These are phyloP conservation scores for Margarornis squamiger DNA, from an alignment of 2,797 vertebrate species.

Conservation along the genomic window DNA sequence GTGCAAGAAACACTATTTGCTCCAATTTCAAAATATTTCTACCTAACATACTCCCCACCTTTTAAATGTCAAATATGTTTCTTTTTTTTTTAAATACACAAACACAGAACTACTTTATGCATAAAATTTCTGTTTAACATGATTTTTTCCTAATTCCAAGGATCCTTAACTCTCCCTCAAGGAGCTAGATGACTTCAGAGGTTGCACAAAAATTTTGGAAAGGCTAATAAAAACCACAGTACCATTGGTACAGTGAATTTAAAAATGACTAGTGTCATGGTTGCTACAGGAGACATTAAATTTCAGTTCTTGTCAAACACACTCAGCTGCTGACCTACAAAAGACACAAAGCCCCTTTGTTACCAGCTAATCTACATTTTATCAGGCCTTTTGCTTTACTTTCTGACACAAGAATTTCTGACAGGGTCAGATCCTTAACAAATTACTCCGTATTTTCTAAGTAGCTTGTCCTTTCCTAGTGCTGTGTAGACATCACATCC, in stretches of 20 bases:
- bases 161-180: not conserved
- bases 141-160: not conserved
- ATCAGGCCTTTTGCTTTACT: slow-evolving; percentile 44
- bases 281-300: slow-evolving; percentile 59
- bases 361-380: slow-evolving; percentile 63
- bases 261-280: slow-evolving; percentile 18
- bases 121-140: not conserved
- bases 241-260: not conserved
- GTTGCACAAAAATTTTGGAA: not conserved
- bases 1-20: not conserved
- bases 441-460: not conserved
- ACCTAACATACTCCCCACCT: not conserved
- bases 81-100: not conserved
- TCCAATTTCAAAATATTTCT: not conserved
- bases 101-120: not conserved
- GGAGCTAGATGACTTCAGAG: not conserved
- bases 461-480: not conserved
- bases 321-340: slow-evolving; percentile 65
- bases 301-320: slow-evolving; percentile 65
- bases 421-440: not conserved
- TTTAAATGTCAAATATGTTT: not conserved
- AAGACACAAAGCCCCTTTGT: slow-evolving; percentile 63
- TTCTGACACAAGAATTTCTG: slow-evolving; percentile 38
- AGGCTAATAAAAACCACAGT: not conserved
- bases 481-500: accelerated